A percentile compares a stretch with the other conserved stretches of the same genome.
These are phyloP conservation scores for Motacilla alba DNA, from an alignment of 2,113 vertebrate genomes.

Conservation along the genomic window DNA sequence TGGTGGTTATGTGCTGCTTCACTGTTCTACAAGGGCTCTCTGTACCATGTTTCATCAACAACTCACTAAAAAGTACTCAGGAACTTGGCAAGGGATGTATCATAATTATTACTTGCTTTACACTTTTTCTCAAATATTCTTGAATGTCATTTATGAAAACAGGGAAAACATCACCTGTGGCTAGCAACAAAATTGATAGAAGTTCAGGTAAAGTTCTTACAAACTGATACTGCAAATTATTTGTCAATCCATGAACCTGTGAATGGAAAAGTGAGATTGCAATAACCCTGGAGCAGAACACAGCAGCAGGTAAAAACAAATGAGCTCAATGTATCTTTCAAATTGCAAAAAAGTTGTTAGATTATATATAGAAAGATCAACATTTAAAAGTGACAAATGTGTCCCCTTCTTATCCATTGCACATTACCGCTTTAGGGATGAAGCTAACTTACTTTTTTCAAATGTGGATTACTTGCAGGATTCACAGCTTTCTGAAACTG, in stretches of 20 bases:
- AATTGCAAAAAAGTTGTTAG: background rate
- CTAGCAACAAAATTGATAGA: background rate
- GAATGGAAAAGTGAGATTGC: background rate
- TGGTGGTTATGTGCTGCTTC: background rate
- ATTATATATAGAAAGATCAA: background rate
- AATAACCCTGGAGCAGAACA: background rate
- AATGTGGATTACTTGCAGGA: background rate
- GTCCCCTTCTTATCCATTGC: background rate
- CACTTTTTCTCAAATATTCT: background rate
- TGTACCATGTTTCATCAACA: fast-evolving
- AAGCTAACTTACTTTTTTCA: background rate
- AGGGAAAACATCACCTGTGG: background rate
- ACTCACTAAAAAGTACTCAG: background rate
- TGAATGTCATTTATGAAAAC: background rate
- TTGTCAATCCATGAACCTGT: background rate
- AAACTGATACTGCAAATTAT: background rate
- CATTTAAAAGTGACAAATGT: background rate
- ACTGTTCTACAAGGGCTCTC: background rate
- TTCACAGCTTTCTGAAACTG: background rate
- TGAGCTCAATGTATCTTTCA: background rate
- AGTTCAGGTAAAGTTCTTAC: background rate
- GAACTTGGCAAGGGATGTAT: background rate
- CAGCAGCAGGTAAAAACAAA: background rate
- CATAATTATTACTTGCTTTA: background rate
- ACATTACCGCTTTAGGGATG: background rate